phyloP scores from a whole-genome alignment of 2,113 vertebrate genomes.

The Eupsittula cactorum region DNA sequence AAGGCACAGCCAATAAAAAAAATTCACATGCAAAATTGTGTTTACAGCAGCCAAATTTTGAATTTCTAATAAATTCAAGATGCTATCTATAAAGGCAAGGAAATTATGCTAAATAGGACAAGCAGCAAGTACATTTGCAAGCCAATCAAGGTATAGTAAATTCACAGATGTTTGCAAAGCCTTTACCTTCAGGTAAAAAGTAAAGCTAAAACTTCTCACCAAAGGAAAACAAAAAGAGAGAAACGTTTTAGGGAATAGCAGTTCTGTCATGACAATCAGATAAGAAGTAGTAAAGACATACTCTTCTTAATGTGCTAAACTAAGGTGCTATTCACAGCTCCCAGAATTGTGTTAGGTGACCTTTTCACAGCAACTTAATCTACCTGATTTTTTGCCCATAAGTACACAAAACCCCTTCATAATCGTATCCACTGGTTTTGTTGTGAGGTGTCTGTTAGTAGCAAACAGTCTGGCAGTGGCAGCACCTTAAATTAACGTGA shows the following conservation, averaged over 20 bases:
- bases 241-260: neutral
- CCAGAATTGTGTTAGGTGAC: neutral
- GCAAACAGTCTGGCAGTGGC: neutral
- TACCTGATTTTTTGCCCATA: neutral
- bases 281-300: neutral
- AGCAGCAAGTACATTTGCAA: neutral
- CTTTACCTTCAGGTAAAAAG: neutral
- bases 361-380: neutral
- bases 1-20: neutral
- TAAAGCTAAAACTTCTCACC: neutral
- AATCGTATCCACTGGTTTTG: neutral
- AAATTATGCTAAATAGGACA: neutral
- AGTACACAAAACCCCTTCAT: neutral
- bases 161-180: neutral
- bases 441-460: neutral
- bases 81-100: neutral
- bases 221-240: neutral
- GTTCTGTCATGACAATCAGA: neutral
- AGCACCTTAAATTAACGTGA: neutral
- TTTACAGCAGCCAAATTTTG: neutral
- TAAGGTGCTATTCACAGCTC: neutral
- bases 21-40: neutral
- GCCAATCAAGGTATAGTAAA: neutral
- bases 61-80: neutral
- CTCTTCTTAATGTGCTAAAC: neutral